Evolutionary conservation across 2,113 vertebrate genomes (phyloP).

Genomic region (Pungitius pungitius): DNA sequence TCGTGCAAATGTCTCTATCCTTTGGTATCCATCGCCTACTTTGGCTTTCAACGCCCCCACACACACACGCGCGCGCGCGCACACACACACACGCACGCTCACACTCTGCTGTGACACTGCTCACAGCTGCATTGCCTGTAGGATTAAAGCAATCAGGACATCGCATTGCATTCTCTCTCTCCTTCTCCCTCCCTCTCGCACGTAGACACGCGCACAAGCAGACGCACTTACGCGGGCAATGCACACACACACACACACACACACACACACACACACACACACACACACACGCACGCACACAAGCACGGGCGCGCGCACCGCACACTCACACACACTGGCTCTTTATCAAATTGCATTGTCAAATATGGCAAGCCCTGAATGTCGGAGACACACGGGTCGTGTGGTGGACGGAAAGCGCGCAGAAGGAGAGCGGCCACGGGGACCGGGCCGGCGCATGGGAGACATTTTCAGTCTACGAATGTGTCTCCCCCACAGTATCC

Average conservation of each 20-base stretch:
- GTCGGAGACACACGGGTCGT: constrained; percentile 55
- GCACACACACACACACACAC: background rate
- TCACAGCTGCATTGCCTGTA: constrained; percentile 98
- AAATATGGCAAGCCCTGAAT: constrained; percentile 66
- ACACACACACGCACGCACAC: constrained; percentile 14
- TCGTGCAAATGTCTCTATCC: constrained; percentile 34
- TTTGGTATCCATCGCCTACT: constrained; percentile 47
- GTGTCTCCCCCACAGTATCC: constrained; percentile 1
- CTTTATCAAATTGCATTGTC: constrained; percentile 74
- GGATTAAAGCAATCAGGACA: constrained; percentile 90
- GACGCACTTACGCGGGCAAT: constrained; percentile 4
- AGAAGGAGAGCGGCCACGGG: constrained; percentile 11
- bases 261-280: constrained; percentile 18
- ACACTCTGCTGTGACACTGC: constrained; percentile 87
- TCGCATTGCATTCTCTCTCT: constrained; percentile 77
- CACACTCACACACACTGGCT: constrained; percentile 46
- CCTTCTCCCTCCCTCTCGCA: background rate
- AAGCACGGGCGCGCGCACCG: background rate
- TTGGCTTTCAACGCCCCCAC: constrained; percentile 86
- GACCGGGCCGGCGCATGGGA: constrained; percentile 18
- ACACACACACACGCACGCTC: constrained; percentile 20
- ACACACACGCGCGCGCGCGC: constrained; percentile 32
- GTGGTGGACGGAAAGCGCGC: constrained; percentile 36
- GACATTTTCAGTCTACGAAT: constrained; percentile 24
- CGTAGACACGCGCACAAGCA: constrained; percentile 8